phyloP scores from a whole-genome alignment of 2,888 invertebrate species.

The Nymphalis polychloros region DNA sequence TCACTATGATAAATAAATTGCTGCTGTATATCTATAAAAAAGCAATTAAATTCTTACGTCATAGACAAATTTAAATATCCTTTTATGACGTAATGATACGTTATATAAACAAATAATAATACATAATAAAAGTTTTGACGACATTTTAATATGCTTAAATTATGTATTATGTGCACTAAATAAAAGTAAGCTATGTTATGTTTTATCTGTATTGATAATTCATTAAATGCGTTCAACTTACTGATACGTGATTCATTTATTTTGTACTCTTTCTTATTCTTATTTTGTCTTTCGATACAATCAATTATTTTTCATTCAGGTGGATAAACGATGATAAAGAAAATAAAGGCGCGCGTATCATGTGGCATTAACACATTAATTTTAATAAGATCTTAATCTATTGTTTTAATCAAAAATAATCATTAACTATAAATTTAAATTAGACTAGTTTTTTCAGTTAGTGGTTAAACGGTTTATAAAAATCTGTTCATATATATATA shows the following conservation, averaged over 20 bases:
- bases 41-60: not conserved
- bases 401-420: too few relatives aligned
- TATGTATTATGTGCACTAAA: not conserved
- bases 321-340: too few relatives aligned
- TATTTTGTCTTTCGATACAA: not conserved
- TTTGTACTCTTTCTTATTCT: not conserved
- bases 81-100: not conserved
- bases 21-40: not conserved
- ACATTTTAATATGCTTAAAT: not conserved
- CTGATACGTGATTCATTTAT: not conserved
- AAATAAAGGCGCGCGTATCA: too few relatives aligned
- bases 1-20: too few relatives aligned
- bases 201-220: not conserved
- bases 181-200: not conserved
- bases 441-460: too few relatives aligned
- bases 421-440: too few relatives aligned
- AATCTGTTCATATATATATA: too few relatives aligned
- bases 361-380: too few relatives aligned
- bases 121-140: not conserved
- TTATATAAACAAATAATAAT: not conserved
- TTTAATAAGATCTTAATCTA: too few relatives aligned
- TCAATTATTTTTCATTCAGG: not conserved
- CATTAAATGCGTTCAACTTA: not conserved
- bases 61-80: not conserved
- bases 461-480: too few relatives aligned